Evolutionary conservation across 2,113 vertebrate genomes (phyloP).

Genomic region (Marcusenius ussheri): DNA sequence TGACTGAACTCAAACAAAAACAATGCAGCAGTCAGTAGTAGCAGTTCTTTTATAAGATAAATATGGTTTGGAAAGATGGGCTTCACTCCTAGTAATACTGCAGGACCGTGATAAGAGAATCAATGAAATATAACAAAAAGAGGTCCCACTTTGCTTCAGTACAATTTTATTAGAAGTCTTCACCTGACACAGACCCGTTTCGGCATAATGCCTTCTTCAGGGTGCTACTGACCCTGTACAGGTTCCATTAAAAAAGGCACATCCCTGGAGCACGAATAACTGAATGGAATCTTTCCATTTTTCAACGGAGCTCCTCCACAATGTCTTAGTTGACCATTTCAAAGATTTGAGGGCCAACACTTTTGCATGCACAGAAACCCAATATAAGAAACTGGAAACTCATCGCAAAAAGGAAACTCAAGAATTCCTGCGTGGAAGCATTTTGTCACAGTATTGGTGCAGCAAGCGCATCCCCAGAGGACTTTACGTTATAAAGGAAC

Average conservation of each 20-base stretch:
- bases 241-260: too few species aligned
- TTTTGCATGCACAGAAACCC: background rate
- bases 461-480: background rate
- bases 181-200: too few species aligned
- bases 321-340: too few species aligned
- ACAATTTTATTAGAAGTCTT: too few species aligned
- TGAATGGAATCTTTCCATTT: too few species aligned
- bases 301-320: too few species aligned
- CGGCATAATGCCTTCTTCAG: too few species aligned
- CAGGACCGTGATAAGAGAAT: too few species aligned
- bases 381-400: background rate
- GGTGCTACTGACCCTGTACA: too few species aligned
- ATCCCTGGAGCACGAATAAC: too few species aligned
- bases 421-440: background rate
- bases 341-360: background rate
- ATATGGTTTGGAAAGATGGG: background rate
- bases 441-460: background rate
- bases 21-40: background rate
- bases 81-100: too few species aligned
- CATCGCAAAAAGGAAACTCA: background rate
- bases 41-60: background rate
- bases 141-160: background rate
- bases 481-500: background rate
- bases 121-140: background rate
- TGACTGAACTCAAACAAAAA: background rate